Conservation (phyloP, 1,140 invertebrate genomes). For the Caenorhabditis tropicalis region DNA sequence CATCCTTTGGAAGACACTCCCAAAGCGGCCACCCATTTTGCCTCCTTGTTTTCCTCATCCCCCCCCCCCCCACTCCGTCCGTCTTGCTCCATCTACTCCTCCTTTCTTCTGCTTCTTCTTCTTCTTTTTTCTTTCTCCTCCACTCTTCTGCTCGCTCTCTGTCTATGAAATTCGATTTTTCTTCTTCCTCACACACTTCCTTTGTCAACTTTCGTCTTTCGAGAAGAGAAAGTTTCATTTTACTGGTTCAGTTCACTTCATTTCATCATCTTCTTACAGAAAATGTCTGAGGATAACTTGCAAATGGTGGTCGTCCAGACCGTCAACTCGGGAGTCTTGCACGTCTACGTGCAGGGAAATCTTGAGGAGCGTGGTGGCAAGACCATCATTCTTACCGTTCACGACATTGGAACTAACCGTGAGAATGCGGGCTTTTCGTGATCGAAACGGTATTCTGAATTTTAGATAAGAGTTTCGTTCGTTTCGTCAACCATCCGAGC, state of each 20-base stretch:
- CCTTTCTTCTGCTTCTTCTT: neutral
- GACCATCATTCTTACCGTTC: conserved; percentile 84
- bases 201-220: conserved; percentile 40
- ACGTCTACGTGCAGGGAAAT: conserved; percentile 71
- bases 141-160: neutral
- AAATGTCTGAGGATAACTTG: conserved; percentile 44
- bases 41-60: conserved; percentile 25
- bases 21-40: conserved; percentile 41
- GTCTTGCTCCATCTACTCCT: conserved; percentile 1
- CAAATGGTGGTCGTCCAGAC: conserved; percentile 59
- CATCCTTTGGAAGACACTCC: conserved; percentile 34
- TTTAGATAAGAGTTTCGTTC: conserved; percentile 74
- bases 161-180: conserved; percentile 38
- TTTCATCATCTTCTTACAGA: neutral
- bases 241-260: neutral
- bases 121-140: neutral
- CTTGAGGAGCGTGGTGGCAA: conserved; percentile 68
- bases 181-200: neutral
- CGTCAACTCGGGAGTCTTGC: conserved; percentile 55
- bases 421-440: conserved; percentile 77
- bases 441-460: neutral
- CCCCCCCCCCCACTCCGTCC: neutral
- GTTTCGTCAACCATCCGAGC: conserved; percentile 80
- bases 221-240: neutral
- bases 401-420: conserved; percentile 89